phyloP scores from a whole-genome alignment of 2,797 vertebrate genomes.

The Parauchenoglanis ngamensis region DNA sequence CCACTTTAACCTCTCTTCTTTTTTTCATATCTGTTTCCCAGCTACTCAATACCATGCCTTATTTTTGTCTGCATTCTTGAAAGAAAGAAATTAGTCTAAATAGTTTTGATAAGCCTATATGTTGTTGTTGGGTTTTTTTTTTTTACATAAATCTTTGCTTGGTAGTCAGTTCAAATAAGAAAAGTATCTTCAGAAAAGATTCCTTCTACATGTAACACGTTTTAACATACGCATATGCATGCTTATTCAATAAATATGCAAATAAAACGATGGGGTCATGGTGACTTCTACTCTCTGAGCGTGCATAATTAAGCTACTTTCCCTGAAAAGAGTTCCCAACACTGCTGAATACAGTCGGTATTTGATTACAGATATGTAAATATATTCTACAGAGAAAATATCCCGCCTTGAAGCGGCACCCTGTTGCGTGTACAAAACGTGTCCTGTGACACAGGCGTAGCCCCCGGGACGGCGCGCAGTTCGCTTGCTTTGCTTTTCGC shows the following conservation, averaged over 20 bases:
- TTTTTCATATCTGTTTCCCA: background rate
- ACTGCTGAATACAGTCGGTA: background rate
- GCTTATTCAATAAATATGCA: background rate
- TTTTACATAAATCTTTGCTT: background rate
- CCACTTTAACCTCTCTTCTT: background rate
- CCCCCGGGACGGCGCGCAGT: background rate
- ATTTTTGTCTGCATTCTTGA: background rate
- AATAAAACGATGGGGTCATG: background rate
- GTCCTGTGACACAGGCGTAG: slow-evolving; percentile 7
- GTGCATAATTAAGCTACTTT: background rate
- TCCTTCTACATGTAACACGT: background rate
- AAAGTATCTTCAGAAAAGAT: background rate
- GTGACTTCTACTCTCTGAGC: background rate
- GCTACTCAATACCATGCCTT: background rate
- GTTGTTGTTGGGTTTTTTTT: no score
- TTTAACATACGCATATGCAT: background rate
- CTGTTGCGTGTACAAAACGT: background rate
- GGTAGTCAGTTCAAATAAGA: background rate
- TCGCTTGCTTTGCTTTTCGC: background rate
- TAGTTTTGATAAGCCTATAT: background rate
- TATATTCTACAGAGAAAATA: background rate
- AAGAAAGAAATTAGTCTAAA: background rate
- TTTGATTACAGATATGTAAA: background rate
- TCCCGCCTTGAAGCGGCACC: no score
- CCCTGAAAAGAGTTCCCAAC: background rate